A percentile compares a stretch with the other conserved stretches of the same genome.
These are phyloP conservation scores for Morus bassanus DNA, from an alignment of 2,797 vertebrate genomes.

Conservation along the genomic window DNA sequence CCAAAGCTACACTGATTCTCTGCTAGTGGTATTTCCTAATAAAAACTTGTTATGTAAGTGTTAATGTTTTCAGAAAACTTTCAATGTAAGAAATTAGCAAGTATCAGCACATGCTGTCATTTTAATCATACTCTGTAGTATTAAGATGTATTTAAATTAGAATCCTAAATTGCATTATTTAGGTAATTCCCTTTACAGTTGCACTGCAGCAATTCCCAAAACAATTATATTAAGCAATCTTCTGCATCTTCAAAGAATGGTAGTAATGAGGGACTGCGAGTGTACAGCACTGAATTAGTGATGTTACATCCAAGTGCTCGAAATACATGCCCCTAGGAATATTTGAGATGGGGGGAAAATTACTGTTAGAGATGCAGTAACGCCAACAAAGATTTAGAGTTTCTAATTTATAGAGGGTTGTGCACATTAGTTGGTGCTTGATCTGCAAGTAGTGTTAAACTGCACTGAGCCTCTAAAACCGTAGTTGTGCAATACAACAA, in stretches of 20 bases:
- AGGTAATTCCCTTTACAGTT: not conserved
- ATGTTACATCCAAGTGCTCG: not conserved
- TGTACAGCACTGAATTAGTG: not conserved
- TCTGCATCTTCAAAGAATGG: not conserved
- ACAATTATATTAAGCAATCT: not conserved
- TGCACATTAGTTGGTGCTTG: not conserved
- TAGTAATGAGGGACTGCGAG: not conserved
- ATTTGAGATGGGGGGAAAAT: not conserved
- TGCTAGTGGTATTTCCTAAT: not conserved
- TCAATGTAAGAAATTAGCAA: not conserved
- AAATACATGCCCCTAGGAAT: not conserved
- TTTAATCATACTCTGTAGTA: not conserved
- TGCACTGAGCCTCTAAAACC: not conserved
- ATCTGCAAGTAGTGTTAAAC: not conserved
- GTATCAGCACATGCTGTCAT: not conserved
- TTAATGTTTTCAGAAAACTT: not conserved
- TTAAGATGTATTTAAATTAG: conserved; percentile 12
- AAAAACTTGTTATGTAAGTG: not conserved
- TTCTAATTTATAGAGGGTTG: not conserved
- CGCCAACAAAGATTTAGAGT: not conserved
- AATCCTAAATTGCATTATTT: conserved; percentile 20
- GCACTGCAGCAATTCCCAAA: conserved; percentile 4
- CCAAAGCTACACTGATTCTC: not conserved
- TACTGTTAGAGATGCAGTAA: not conserved
- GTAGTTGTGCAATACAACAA: not conserved